These are phyloP conservation scores for Acleris laterana DNA, from an alignment of 2,888 invertebrate genomes.

Conservation along the genomic window DNA sequence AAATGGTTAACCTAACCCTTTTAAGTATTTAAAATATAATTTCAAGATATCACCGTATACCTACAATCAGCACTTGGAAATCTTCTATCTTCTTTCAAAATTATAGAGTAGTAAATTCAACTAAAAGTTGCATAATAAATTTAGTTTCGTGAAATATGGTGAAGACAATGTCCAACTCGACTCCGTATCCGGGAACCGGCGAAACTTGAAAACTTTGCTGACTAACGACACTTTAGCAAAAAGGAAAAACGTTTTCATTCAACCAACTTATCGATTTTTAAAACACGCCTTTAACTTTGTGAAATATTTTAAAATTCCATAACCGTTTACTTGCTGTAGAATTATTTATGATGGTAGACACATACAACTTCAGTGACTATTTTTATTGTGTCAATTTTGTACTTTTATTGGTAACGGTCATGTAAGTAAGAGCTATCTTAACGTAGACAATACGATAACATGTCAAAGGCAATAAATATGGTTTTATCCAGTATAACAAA, in stretches of 20 bases:
- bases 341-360: too few species aligned
- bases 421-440: too few species aligned
- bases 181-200: conserved; percentile 50
- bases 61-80: conserved; percentile 15
- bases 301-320: not conserved
- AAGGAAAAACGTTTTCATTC: conserved; percentile 55
- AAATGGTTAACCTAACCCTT: too few species aligned
- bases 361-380: too few species aligned
- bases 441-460: too few species aligned
- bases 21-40: not conserved
- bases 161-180: conserved; percentile 59
- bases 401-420: too few species aligned
- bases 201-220: conserved; percentile 57
- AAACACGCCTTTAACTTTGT: not conserved
- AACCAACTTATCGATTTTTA: conserved; percentile 40
- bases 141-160: conserved; percentile 53
- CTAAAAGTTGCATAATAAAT: conserved; percentile 57
- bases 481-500: too few species aligned
- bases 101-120: conserved; percentile 40
- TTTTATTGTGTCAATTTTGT: too few species aligned
- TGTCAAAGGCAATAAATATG: too few species aligned
- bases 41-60: not conserved
- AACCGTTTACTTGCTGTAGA: too few species aligned
- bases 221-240: conserved; percentile 60
- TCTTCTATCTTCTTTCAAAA: conserved; percentile 38